Evolutionary conservation across 2,797 vertebrate species (phyloP).

Genomic region (Kryptopterus vitreolus): DNA sequence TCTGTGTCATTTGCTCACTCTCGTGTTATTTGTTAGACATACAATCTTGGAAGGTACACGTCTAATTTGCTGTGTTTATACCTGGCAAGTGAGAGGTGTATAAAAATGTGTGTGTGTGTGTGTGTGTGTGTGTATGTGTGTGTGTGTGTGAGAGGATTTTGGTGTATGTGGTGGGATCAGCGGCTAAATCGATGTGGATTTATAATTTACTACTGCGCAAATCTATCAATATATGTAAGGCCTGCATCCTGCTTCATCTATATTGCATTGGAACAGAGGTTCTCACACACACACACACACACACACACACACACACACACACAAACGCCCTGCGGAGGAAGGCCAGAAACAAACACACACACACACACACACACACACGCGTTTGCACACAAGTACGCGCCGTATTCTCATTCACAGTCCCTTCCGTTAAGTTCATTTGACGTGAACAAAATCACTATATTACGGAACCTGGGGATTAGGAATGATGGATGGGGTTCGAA

Average conservation of each 20-base stretch:
- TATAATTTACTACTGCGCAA: slow-evolving; percentile 98
- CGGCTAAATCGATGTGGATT: slow-evolving; percentile 95
- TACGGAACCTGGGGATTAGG: slow-evolving; percentile 32
- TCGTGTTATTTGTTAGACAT: slow-evolving; percentile 80
- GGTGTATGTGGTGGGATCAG: slow-evolving; percentile 77
- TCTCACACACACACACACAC: slow-evolving; percentile 56
- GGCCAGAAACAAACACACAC: slow-evolving; percentile 35
- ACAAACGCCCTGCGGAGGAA: slow-evolving; percentile 59
- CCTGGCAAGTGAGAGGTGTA: slow-evolving; percentile 53
- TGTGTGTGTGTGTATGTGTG: slow-evolving; percentile 10
- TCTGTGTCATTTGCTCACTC: slow-evolving; percentile 14
- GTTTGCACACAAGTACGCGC: slow-evolving; percentile 2
- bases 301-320: slow-evolving; percentile 37
- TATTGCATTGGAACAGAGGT: slow-evolving; percentile 90
- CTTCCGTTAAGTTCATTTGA: slow-evolving; percentile 9
- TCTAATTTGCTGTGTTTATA: slow-evolving; percentile 85
- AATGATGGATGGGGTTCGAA: slow-evolving; percentile 40
- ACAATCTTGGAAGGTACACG: slow-evolving; percentile 91
- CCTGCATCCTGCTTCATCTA: slow-evolving; percentile 95
- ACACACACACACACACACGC: slow-evolving; percentile 45
- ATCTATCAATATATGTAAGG: slow-evolving; percentile 95
- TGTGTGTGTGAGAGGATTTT: slow-evolving; percentile 4
- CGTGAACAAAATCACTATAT: slow-evolving; percentile 23
- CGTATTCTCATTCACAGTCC: slow-evolving; percentile 12
- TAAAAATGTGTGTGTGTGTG: slow-evolving; percentile 29